These are phyloP conservation scores for Leptinotarsa texana DNA, from an alignment of 1,140 invertebrate genomes.

Conservation along the genomic window DNA sequence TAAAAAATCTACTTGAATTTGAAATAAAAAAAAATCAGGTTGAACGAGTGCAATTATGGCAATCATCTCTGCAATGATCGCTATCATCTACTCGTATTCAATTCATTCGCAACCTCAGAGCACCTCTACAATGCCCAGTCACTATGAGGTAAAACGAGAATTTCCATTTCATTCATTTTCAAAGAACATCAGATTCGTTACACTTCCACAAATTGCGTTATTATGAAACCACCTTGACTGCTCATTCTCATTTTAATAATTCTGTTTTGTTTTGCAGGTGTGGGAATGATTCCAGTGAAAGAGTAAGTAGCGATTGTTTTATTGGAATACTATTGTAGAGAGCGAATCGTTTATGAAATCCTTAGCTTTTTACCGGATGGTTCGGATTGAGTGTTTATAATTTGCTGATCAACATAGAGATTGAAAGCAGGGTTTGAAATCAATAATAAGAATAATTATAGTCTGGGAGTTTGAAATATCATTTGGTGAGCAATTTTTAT, in stretches of 20 bases:
- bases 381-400: background rate
- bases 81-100: too few relatives aligned
- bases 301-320: constrained; percentile 70
- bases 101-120: too few relatives aligned
- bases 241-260: constrained; percentile 24
- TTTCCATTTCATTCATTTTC: background rate
- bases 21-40: too few relatives aligned
- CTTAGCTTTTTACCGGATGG: background rate
- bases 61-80: too few relatives aligned
- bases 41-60: too few relatives aligned
- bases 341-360: constrained; percentile 1
- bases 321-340: constrained; percentile 1
- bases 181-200: background rate
- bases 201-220: background rate
- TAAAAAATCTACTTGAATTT: too few relatives aligned
- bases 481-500: too few relatives aligned
- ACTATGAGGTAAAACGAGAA: too few relatives aligned
- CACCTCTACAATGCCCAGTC: too few relatives aligned
- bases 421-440: background rate
- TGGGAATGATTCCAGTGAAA: constrained; percentile 88
- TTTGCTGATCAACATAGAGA: background rate
- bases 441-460: too few relatives aligned
- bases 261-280: constrained; percentile 65
- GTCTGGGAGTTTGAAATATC: too few relatives aligned
- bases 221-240: background rate